Conservation (phyloP, 2,888 invertebrate genomes). For the Chelonus formosanus region DNA sequence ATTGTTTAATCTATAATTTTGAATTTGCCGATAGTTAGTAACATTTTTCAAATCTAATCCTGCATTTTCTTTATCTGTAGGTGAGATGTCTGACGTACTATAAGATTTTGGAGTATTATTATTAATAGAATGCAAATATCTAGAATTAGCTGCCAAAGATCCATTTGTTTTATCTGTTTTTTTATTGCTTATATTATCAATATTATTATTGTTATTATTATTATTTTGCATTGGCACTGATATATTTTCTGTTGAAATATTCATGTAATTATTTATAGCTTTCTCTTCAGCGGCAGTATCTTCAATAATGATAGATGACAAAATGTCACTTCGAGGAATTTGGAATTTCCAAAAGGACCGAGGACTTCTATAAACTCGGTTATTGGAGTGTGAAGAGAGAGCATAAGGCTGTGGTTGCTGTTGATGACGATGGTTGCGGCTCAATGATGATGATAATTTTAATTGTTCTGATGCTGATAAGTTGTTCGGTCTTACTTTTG, state of each 20-base stretch:
- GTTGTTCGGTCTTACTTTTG: conserved; percentile 72
- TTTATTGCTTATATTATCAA: not conserved
- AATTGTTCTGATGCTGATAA: conserved; percentile 83
- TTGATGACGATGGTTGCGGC: conserved; percentile 57
- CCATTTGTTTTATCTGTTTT: too few relatives aligned
- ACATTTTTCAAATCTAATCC: too few relatives aligned
- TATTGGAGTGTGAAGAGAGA: conserved; percentile 21
- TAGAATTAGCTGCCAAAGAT: too few relatives aligned
- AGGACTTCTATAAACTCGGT: conserved; percentile 67
- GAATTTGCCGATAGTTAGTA: too few relatives aligned
- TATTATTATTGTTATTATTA: not conserved
- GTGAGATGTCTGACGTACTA: too few relatives aligned
- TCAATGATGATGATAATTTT: conserved; percentile 72
- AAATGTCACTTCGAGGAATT: conserved; percentile 81
- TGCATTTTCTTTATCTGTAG: too few relatives aligned
- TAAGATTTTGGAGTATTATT: conserved; percentile 23
- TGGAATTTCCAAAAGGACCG: conserved; percentile 79
- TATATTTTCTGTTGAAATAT: conserved; percentile 48
- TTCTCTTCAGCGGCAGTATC: conserved; percentile 83
- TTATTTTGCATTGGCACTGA: conserved; percentile 12
- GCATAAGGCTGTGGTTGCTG: conserved; percentile 39
- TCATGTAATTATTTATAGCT: conserved; percentile 61
- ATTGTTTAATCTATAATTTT: too few relatives aligned
- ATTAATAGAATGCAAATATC: not conserved
- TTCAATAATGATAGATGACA: conserved; percentile 87